These are phyloP conservation scores for Clepsis dumicolana DNA, from an alignment of 2,888 invertebrate genomes.

Conservation along the genomic window DNA sequence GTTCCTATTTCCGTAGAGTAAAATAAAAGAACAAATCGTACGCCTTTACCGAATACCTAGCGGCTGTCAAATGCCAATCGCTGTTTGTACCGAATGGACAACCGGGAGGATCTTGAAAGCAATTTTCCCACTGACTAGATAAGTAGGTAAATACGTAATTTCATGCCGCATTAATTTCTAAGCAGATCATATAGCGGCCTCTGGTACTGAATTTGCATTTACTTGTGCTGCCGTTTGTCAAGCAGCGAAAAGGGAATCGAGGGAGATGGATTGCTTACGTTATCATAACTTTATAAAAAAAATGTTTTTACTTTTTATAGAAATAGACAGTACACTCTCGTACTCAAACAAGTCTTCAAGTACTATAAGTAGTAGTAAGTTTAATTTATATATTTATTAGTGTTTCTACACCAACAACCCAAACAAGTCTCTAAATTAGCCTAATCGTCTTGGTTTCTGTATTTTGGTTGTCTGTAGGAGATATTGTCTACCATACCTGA, in stretches of 20 bases:
- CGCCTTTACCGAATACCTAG: conserved; percentile 46
- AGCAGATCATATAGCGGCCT: conserved; percentile 68
- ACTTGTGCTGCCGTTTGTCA: conserved; percentile 41
- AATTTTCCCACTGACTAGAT: conserved; percentile 81
- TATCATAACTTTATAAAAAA: neutral
- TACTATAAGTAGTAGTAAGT: no score
- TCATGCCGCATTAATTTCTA: conserved; percentile 77
- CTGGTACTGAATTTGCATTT: conserved; percentile 47
- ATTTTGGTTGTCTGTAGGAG: no score
- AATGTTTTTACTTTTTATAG: neutral
- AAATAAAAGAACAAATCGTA: conserved; percentile 31
- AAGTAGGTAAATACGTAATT: conserved; percentile 84
- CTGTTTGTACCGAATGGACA: conserved; percentile 70
- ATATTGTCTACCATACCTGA: no score
- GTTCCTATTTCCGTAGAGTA: neutral
- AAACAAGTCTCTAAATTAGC: no score
- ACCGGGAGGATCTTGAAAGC: conserved; percentile 69
- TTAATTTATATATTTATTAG: no score
- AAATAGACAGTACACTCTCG: no score
- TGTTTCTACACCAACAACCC: no score
- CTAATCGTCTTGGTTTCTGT: no score
- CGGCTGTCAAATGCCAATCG: conserved; percentile 73
- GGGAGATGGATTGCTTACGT: conserved; percentile 15
- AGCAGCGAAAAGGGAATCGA: conserved; percentile 26
- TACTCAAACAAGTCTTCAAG: no score